phyloP scores from a whole-genome alignment of 2,113 vertebrate genomes.

The Diadophis punctatus region DNA sequence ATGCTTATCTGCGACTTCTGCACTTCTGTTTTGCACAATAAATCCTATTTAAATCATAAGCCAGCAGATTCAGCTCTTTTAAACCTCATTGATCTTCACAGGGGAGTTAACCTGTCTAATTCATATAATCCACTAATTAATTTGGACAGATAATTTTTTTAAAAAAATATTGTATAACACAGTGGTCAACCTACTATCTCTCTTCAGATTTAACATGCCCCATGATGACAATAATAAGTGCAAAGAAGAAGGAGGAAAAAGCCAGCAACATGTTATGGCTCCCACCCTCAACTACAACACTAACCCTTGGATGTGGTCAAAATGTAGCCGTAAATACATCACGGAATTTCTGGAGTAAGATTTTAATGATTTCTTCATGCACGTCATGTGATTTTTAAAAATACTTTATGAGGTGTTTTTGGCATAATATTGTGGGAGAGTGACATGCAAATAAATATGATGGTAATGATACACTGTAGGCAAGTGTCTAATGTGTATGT shows the following conservation, averaged over 20 bases:
- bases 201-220: slow-evolving; percentile 94
- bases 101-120: background rate
- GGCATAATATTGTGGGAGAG: background rate
- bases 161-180: background rate
- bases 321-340: slow-evolving; percentile 97
- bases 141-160: background rate
- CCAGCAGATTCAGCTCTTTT: background rate
- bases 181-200: slow-evolving; percentile 3
- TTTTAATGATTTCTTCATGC: slow-evolving; percentile 6
- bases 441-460: background rate
- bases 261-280: slow-evolving; percentile 95
- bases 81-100: no score
- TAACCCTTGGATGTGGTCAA: slow-evolving; percentile 99
- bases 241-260: slow-evolving; percentile 91
- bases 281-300: slow-evolving; percentile 95
- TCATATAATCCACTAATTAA: background rate
- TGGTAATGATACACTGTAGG: background rate
- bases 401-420: background rate
- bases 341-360: slow-evolving; percentile 98
- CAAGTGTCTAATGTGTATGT: background rate
- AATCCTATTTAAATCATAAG: background rate
- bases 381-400: background rate
- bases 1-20: background rate
- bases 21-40: background rate
- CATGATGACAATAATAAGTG: slow-evolving; percentile 98